Conservation (phyloP, 2,797 vertebrate species). For the Sebastes matsubarae region DNA sequence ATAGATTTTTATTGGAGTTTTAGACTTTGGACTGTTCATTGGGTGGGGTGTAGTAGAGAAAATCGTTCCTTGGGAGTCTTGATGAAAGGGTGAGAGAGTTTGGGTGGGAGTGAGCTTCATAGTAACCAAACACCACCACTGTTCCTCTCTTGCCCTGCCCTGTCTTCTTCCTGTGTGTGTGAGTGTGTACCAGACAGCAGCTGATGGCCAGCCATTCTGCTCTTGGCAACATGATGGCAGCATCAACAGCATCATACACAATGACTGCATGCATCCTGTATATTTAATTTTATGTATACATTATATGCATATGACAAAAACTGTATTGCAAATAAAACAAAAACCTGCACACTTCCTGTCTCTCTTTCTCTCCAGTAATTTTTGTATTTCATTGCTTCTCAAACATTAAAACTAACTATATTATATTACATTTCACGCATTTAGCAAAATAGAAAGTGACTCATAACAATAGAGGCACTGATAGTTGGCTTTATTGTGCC, state of each 20-base stretch:
- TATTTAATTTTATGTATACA: neutral
- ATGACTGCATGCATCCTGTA: neutral
- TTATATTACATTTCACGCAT: constrained; percentile 5
- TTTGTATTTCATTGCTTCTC: neutral
- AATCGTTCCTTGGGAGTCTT: constrained; percentile 27
- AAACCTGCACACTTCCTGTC: neutral
- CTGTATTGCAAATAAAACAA: neutral
- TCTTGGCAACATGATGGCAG: constrained; percentile 12
- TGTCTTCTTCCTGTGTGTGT: constrained; percentile 21
- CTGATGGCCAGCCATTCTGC: constrained; percentile 24
- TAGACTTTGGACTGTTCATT: neutral
- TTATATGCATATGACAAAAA: constrained; percentile 1
- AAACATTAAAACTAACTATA: neutral
- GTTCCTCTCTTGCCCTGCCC: constrained; percentile 13
- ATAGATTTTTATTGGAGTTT: neutral
- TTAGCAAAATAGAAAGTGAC: constrained; percentile 1
- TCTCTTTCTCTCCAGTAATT: neutral
- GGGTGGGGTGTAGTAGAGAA: constrained; percentile 21
- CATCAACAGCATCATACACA: neutral
- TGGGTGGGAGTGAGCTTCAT: constrained; percentile 28
- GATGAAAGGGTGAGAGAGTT: constrained; percentile 45
- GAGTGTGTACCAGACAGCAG: constrained; percentile 35
- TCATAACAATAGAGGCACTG: neutral
- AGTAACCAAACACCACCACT: constrained; percentile 46
- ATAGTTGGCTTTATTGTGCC: neutral